Evolutionary conservation across 2,113 vertebrate genomes (phyloP).

Genomic region (Nycticebus coucang): DNA sequence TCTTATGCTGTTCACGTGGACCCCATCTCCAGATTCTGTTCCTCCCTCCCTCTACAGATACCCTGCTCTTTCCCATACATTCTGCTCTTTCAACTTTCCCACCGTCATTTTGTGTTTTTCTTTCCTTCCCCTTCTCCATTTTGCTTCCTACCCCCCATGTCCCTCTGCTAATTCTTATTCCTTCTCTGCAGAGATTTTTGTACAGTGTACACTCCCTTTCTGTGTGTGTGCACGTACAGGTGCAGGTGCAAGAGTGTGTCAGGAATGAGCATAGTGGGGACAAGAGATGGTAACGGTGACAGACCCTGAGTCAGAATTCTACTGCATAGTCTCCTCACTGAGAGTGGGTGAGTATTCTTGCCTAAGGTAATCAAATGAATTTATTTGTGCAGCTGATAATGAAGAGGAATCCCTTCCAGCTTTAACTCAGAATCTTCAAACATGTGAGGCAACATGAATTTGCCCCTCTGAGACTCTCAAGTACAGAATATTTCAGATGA

Average conservation of each 20-base stretch:
- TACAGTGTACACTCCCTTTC: not conserved
- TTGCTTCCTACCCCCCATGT: not conserved
- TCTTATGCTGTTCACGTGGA: no score
- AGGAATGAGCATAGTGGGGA: not conserved
- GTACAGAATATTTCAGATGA: slow-evolving; percentile 42
- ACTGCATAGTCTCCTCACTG: not conserved
- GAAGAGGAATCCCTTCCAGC: not conserved
- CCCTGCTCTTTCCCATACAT: not conserved
- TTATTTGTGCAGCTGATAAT: not conserved
- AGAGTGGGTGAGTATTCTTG: not conserved
- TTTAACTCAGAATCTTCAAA: slow-evolving; percentile 40
- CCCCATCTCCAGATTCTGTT: not conserved
- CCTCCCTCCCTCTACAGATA: not conserved
- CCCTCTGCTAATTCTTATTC: not conserved
- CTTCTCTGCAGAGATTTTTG: not conserved
- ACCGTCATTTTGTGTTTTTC: not conserved
- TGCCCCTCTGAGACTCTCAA: slow-evolving; percentile 14
- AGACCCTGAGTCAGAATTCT: not conserved
- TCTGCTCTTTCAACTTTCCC: not conserved
- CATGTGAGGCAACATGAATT: not conserved
- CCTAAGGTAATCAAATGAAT: not conserved
- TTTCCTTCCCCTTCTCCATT: not conserved
- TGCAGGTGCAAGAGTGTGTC: not conserved
- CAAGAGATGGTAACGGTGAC: not conserved
- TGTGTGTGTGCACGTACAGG: not conserved